phyloP scores from a whole-genome alignment of 2,113 vertebrate species.

The Petrocephalus zakoni region DNA sequence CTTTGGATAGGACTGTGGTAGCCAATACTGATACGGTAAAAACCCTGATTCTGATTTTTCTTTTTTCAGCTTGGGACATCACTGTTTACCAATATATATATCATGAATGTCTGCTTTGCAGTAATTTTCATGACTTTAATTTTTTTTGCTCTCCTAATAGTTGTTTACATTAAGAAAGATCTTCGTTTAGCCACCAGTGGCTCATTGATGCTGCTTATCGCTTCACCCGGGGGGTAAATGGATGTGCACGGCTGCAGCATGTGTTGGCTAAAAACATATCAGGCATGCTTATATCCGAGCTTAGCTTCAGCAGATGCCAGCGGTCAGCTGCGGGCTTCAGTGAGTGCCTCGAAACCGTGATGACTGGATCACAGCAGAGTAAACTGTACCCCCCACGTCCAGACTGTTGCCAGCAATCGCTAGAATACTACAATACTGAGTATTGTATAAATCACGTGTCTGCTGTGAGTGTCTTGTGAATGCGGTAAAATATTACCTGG shows the following conservation, averaged over 20 bases:
- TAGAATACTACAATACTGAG: background rate
- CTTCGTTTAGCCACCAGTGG: background rate
- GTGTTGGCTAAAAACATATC: background rate
- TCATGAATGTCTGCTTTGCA: background rate
- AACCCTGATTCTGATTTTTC: background rate
- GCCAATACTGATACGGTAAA: background rate
- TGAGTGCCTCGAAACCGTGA: background rate
- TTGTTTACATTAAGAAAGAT: background rate
- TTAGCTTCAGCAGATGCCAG: background rate
- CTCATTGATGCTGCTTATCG: background rate
- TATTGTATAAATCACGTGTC: background rate
- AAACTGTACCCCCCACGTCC: background rate
- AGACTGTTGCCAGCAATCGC: background rate
- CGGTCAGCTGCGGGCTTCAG: conserved; percentile 3
- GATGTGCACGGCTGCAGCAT: background rate
- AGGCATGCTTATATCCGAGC: background rate
- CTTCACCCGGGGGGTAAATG: background rate
- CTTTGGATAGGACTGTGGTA: background rate
- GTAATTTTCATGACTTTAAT: background rate
- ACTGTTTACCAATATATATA: background rate
- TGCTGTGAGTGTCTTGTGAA: background rate
- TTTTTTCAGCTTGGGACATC: background rate
- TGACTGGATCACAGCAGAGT: too few species aligned
- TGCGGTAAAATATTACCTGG: background rate
- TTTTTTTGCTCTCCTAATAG: background rate